Percentiles rank a stretch among this genome's conserved stretches.
These are phyloP conservation scores for Deroptyus accipitrinus DNA, from an alignment of 2,113 vertebrate species.

Conservation along the genomic window DNA sequence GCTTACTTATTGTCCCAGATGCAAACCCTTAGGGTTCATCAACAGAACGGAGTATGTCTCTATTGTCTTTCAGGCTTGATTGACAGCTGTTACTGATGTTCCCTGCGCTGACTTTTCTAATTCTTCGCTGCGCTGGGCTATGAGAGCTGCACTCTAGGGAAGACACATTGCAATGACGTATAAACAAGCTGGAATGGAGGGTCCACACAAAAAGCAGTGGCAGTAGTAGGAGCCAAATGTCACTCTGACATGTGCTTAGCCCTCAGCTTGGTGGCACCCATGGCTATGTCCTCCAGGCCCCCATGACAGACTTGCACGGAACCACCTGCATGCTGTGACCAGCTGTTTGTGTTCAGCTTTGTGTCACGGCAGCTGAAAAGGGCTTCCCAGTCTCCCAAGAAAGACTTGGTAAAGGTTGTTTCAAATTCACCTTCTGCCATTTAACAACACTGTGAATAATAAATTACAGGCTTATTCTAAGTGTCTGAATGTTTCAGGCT, in stretches of 20 bases:
- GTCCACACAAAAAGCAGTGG: background rate
- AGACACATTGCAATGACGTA: accelerated
- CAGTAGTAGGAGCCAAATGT: background rate
- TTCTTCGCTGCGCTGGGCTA: accelerated
- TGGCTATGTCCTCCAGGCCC: background rate
- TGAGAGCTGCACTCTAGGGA: background rate
- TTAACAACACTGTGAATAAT: background rate
- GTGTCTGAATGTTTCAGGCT: background rate
- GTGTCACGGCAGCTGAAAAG: accelerated
- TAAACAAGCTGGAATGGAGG: background rate
- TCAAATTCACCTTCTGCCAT: background rate
- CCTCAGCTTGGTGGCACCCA: background rate
- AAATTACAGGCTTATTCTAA: background rate
- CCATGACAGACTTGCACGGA: accelerated
- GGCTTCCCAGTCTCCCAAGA: background rate
- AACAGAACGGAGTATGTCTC: background rate
- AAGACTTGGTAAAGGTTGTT: background rate
- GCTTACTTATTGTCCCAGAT: background rate
- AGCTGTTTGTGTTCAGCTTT: background rate
- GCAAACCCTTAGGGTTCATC: background rate
- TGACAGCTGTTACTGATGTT: background rate
- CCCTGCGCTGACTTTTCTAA: background rate
- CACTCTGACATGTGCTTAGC: accelerated
- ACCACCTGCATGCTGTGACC: accelerated
- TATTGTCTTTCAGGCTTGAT: background rate